A percentile compares a stretch with the other conserved stretches of the same genome.
These are phyloP conservation scores for Tyria jacobaeae DNA, from an alignment of 2,888 invertebrate genomes.

Conservation along the genomic window DNA sequence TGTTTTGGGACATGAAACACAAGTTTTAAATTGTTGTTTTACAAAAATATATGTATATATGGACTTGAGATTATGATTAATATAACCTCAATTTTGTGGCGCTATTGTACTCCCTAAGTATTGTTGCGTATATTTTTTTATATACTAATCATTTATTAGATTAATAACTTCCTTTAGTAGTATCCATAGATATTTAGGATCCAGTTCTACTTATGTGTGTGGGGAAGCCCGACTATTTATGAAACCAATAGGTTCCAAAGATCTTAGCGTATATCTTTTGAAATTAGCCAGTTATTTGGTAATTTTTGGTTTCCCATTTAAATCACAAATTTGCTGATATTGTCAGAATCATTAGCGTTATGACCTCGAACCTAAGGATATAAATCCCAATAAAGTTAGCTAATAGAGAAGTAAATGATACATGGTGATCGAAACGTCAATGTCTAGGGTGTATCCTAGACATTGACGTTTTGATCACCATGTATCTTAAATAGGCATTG, in stretches of 20 bases:
- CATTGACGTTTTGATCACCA: too few species aligned
- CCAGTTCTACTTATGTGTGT: background rate
- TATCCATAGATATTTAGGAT: background rate
- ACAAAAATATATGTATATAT: constrained; percentile 30
- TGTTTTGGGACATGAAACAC: constrained; percentile 54
- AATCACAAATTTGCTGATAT: background rate
- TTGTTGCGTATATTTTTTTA: background rate
- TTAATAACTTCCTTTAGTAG: constrained; percentile 1
- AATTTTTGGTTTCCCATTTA: background rate
- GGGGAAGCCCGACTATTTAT: background rate
- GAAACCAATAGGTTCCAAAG: background rate
- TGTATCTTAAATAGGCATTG: too few species aligned
- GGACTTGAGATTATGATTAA: constrained; percentile 40
- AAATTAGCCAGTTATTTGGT: background rate
- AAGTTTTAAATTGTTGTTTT: constrained; percentile 43
- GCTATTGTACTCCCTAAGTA: background rate
- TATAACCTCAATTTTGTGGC: constrained; percentile 44
- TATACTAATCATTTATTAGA: background rate
- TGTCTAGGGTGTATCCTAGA: too few species aligned
- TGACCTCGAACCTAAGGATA: background rate
- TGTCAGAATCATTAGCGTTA: background rate
- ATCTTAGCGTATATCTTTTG: background rate
- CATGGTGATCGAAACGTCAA: background rate
- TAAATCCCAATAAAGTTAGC: too few species aligned
- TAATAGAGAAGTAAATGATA: background rate